These are phyloP conservation scores for Malacosoma neustria DNA, from an alignment of 2,888 invertebrate species.

Conservation along the genomic window DNA sequence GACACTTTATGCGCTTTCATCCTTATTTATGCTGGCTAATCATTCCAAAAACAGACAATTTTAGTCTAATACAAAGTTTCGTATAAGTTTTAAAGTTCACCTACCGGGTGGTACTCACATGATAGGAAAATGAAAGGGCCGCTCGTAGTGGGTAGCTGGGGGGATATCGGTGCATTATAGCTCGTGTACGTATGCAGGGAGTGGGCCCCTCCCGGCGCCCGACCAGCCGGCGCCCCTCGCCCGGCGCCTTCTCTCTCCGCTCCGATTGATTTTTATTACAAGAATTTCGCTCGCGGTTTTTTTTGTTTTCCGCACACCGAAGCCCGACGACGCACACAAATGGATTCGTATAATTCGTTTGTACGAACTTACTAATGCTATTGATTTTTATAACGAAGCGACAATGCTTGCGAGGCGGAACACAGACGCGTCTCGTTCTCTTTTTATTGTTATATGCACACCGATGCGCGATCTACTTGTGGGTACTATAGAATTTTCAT, in stretches of 20 bases:
- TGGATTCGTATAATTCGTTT: constrained; percentile 70
- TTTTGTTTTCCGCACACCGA: constrained; percentile 65
- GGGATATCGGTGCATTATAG: constrained; percentile 47
- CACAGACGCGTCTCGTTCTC: constrained; percentile 11
- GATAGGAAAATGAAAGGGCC: not conserved
- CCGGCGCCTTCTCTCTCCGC: constrained; percentile 67
- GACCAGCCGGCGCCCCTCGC: constrained; percentile 62
- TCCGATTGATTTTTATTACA: constrained; percentile 77
- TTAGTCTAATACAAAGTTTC: not conserved
- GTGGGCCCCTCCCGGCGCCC: constrained; percentile 34
- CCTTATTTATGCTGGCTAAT: too few relatives aligned
- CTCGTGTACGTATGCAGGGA: constrained; percentile 40
- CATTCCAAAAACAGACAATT: not conserved
- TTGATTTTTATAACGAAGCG: constrained; percentile 72
- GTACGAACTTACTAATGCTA: constrained; percentile 72
- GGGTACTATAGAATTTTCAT: not conserved
- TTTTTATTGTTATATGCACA: not conserved
- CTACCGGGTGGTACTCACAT: too few relatives aligned
- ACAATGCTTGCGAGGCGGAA: constrained; percentile 22
- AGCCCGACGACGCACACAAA: constrained; percentile 59
- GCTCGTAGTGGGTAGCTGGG: constrained; percentile 18
- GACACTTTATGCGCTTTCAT: not conserved
- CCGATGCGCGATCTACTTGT: not conserved
- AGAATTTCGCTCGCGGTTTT: constrained; percentile 70
- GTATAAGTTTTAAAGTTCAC: not conserved